Percentiles rank a stretch among this genome's conserved stretches.
phyloP scores from a whole-genome alignment of 2,888 invertebrate species.

The Yponomeuta malinellus region DNA sequence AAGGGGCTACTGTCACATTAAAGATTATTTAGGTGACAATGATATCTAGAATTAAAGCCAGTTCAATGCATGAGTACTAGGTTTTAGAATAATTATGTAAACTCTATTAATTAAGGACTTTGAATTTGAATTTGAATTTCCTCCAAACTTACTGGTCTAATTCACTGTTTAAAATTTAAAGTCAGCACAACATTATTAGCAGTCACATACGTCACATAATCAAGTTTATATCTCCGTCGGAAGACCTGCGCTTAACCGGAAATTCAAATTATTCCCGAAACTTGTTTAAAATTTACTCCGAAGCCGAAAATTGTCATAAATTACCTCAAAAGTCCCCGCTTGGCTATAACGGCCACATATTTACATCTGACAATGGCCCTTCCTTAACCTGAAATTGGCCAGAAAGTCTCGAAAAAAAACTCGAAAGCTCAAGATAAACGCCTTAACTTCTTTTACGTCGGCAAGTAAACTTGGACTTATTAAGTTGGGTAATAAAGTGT shows the following conservation, averaged over 20 bases:
- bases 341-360: conserved; percentile 49
- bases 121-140: too few relatives aligned
- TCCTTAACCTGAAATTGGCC: conserved; percentile 30
- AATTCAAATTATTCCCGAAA: conserved; percentile 21
- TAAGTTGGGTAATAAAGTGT: conserved; percentile 40
- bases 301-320: conserved; percentile 42
- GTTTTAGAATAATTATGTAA: too few relatives aligned
- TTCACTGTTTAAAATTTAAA: too few relatives aligned
- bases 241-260: neutral
- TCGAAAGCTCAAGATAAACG: conserved; percentile 29
- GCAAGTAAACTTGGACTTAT: conserved; percentile 33
- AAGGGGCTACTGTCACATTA: too few relatives aligned
- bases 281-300: conserved; percentile 26
- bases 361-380: conserved; percentile 49
- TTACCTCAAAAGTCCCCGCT: conserved; percentile 37
- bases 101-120: too few relatives aligned
- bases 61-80: too few relatives aligned
- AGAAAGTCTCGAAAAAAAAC: conserved; percentile 39
- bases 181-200: neutral
- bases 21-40: too few relatives aligned
- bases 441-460: conserved; percentile 30
- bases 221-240: neutral
- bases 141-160: too few relatives aligned
- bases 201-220: neutral
- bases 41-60: too few relatives aligned